Conservation (phyloP, 1,140 invertebrate species). For the Drosophila lacteicornis region DNA sequence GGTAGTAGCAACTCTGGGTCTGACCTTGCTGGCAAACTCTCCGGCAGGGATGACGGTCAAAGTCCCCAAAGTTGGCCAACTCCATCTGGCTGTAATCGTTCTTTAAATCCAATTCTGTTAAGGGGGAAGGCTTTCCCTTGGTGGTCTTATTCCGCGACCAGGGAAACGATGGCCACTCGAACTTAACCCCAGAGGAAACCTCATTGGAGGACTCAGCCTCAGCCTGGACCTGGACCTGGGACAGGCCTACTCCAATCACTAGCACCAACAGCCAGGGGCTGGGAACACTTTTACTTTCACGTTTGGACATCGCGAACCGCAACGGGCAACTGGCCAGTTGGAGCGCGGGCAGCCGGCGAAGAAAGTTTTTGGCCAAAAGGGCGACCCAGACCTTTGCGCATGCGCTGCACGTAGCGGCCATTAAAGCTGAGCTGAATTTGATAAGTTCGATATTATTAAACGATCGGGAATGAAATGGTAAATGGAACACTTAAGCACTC, state of each 20-base stretch:
- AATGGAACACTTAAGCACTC: slow-evolving; percentile 19
- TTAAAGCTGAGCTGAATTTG: slow-evolving; percentile 74
- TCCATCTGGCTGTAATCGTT: slow-evolving; percentile 62
- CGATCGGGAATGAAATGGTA: slow-evolving; percentile 15
- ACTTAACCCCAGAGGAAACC: slow-evolving; percentile 22
- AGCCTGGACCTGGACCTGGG: not conserved
- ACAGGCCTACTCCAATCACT: not conserved
- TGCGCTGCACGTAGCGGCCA: slow-evolving; percentile 56
- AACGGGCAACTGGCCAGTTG: slow-evolving; percentile 50
- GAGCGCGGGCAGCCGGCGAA: slow-evolving; percentile 40
- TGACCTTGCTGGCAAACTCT: slow-evolving; percentile 75
- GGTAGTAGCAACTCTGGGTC: slow-evolving; percentile 70
- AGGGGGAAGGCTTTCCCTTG: slow-evolving; percentile 16
- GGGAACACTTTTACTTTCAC: slow-evolving; percentile 63
- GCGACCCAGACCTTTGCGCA: slow-evolving; percentile 45
- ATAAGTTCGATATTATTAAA: slow-evolving; percentile 36
- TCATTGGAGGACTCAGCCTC: not conserved
- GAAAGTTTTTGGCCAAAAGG: slow-evolving; percentile 63
- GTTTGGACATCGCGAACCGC: slow-evolving; percentile 47
- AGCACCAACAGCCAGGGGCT: slow-evolving; percentile 6
- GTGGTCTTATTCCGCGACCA: slow-evolving; percentile 61
- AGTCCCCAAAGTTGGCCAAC: slow-evolving; percentile 53
- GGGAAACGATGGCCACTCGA: slow-evolving; percentile 59
- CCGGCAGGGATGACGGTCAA: slow-evolving; percentile 71
- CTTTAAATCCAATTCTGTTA: slow-evolving; percentile 44